Percentiles rank a stretch among this genome's conserved stretches.
Evolutionary conservation across 35 echinoderm and acorn worm genomes (phyloP).

Genomic region (Ptychodera flava): DNA sequence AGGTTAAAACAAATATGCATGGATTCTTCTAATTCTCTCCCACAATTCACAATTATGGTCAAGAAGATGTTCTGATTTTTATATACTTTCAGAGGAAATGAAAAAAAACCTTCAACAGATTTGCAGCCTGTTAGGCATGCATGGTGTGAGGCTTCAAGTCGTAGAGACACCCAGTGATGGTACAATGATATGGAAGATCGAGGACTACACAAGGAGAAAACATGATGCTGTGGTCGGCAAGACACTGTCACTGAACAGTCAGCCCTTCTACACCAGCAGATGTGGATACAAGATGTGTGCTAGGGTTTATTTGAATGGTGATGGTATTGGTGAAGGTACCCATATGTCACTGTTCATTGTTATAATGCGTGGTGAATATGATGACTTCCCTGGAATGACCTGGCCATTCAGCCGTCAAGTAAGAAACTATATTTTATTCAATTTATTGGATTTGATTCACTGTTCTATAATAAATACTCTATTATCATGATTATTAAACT

Average conservation of each 20-base stretch:
- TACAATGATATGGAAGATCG: neutral
- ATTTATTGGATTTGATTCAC: too few species aligned
- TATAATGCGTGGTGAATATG: neutral
- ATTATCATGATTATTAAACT: too few species aligned
- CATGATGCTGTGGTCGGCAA: neutral
- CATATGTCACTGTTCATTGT: constrained; percentile 12
- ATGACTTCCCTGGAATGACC: constrained; percentile 4
- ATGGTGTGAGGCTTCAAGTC: too few species aligned
- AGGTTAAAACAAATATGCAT: too few species aligned
- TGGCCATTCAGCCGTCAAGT: constrained; percentile 95
- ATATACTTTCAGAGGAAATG: too few species aligned
- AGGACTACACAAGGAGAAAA: neutral
- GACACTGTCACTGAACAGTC: neutral
- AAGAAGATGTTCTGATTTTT: too few species aligned
- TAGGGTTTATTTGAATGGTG: constrained; percentile 4
- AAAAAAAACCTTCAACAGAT: too few species aligned
- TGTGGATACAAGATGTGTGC: constrained; percentile 11
- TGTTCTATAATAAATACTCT: too few species aligned
- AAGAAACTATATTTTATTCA: too few species aligned
- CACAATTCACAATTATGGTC: too few species aligned
- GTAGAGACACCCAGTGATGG: constrained; percentile 9
- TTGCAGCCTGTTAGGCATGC: too few species aligned
- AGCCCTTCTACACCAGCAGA: neutral
- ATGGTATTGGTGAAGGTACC: neutral
- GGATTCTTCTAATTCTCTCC: too few species aligned